These are phyloP conservation scores for Gadopsis bispinosus DNA, from an alignment of 2,797 vertebrate genomes.

Conservation along the genomic window DNA sequence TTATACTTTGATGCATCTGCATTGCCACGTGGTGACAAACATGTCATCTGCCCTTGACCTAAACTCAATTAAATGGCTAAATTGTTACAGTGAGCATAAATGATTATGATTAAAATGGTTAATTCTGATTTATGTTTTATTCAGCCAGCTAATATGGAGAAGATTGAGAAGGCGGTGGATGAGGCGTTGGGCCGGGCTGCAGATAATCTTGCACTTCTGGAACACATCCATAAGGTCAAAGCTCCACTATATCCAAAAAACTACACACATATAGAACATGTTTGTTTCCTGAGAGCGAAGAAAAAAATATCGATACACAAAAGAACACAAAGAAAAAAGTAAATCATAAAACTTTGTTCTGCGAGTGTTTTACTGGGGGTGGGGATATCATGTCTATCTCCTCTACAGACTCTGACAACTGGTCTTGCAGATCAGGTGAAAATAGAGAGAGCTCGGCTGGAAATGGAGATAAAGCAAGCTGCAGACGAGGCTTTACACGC, in stretches of 20 bases:
- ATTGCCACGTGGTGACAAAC: background rate
- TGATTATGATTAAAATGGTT: background rate
- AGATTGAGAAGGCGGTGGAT: conserved; percentile 60
- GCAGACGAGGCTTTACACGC: conserved; percentile 56
- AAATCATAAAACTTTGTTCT: background rate
- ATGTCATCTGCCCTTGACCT: background rate
- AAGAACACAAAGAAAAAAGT: background rate
- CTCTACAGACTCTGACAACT: conserved; percentile 65
- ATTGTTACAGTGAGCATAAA: background rate
- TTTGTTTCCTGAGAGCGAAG: too few relatives aligned
- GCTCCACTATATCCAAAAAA: background rate
- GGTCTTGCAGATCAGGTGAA: conserved; percentile 57
- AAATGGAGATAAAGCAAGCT: conserved; percentile 69
- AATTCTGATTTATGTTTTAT: conserved; percentile 3
- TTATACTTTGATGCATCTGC: background rate
- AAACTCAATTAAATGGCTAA: background rate
- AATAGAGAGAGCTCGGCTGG: conserved; percentile 70
- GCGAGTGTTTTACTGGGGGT: background rate
- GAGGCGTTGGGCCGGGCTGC: conserved; percentile 69
- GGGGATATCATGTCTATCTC: background rate
- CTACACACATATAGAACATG: background rate
- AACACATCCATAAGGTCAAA: conserved; percentile 74
- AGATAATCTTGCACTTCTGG: conserved; percentile 70
- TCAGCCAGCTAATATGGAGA: conserved; percentile 47
- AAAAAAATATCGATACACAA: background rate